A percentile compares a stretch with the other conserved stretches of the same genome.
phyloP scores from a whole-genome alignment of 2,113 vertebrate species.

The Cervus canadensis region DNA sequence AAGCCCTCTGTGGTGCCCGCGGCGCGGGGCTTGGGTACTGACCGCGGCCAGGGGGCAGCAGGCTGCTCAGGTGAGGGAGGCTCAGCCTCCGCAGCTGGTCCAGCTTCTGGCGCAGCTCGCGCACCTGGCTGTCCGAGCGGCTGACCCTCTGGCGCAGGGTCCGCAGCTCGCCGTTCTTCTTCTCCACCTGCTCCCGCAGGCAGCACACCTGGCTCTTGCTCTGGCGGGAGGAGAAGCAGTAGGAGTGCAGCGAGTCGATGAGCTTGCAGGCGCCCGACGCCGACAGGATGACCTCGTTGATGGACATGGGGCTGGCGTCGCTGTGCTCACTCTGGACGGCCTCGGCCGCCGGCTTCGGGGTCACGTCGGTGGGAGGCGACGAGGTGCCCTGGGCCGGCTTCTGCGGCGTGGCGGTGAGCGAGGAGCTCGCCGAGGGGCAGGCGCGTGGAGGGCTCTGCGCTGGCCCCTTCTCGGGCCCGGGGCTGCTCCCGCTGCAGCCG shows the following conservation, averaged over 20 bases:
- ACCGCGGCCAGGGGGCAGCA: conserved; percentile 81
- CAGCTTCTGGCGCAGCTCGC: conserved; percentile 83
- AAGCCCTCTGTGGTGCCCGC: too few species aligned
- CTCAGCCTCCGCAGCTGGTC: conserved; percentile 78
- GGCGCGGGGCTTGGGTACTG: conserved; percentile 68
- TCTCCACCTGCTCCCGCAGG: conserved; percentile 81
- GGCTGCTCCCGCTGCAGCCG: conserved; percentile 69
- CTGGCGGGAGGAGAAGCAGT: conserved; percentile 83
- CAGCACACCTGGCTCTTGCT: conserved; percentile 84
- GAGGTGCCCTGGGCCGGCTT: conserved; percentile 80
- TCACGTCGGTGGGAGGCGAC: conserved; percentile 77
- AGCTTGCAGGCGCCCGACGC: conserved; percentile 83
- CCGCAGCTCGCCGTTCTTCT: conserved; percentile 80
- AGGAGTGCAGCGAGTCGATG: conserved; percentile 85
- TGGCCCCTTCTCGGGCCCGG: conserved; percentile 53
- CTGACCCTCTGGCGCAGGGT: conserved; percentile 79
- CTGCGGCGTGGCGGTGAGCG: conserved; percentile 79
- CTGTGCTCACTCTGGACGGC: conserved; percentile 78
- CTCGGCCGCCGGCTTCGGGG: conserved; percentile 78
- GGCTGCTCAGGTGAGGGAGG: conserved; percentile 77
- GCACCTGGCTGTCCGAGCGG: conserved; percentile 82
- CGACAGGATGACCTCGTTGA: conserved; percentile 84
- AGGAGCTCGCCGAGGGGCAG: conserved; percentile 1
- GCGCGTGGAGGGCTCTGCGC: conserved; percentile 50
- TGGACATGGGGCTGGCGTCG: conserved; percentile 84